Evolutionary conservation across 2,888 invertebrate species (phyloP), one percentile per base, ranked within the genome.

Genomic region (Antheraea yamamai): DNA sequence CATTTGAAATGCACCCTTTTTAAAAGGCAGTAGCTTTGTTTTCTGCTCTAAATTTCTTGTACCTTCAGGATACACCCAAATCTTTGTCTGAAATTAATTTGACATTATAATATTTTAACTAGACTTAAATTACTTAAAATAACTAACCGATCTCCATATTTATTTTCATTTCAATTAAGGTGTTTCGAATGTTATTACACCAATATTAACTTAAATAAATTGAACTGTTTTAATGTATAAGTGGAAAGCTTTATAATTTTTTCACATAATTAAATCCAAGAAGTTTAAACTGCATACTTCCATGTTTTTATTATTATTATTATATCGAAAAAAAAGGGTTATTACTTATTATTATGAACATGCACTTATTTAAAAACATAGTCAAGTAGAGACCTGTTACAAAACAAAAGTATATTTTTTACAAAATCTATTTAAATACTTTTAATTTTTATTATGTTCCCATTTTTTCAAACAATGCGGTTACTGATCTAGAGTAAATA

Each of bases 51-150:
- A 91, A 81, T 95, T 95, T 73, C 97, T 90, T 0, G 97, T 97
- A 66, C 97, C 97, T 90, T 97, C 97, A 30, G 97, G 97, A 85
- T 96, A 97, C 75, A 97, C 89, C 95, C 96, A 96, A 75, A 97
- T 91, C 84, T 96, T 97, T 61, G 96, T 91, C 96, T 95, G 89
- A 68, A 92, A 90, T 74, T 81, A 81, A 16, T 30, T 68, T 75
- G 30, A 8, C 52, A 35, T 61, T 0, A 23, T 47, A 23, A 23
- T 26, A 51, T 16, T 66, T 23, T 66, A n/a, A 70, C 20, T 7
- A 58, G 2, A 1, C n/a, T 58, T 58, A 20, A n/a, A 58, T 47
- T 47, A n/a, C 47, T n/a, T 55, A 55, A 58, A n/a, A n/a, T 7
- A 58, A n/a, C n/a, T n/a, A 8, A 58, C 10, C 20, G 20, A 10